A percentile compares a stretch with the other conserved stretches of the same genome.
Conservation (phyloP, 2,888 invertebrate genomes). For the Drosophila mimica region DNA sequence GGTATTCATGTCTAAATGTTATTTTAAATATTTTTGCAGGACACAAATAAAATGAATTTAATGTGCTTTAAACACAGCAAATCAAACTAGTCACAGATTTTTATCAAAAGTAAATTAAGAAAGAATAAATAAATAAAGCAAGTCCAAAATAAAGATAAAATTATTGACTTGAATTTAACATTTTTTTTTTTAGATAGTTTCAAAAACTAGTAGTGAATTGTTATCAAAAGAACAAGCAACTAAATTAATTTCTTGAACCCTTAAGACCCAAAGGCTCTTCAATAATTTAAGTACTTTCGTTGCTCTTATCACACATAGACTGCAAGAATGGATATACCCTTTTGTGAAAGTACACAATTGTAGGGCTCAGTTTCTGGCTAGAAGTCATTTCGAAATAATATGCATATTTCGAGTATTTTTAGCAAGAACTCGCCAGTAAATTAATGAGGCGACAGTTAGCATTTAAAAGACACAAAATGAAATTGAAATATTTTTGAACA, state of each 20-base stretch:
- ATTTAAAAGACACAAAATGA: slow-evolving; percentile 30
- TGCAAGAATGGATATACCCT: neutral
- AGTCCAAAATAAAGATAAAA: neutral
- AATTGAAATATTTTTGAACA: slow-evolving; percentile 70
- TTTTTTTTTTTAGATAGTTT: too few relatives aligned
- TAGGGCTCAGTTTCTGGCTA: slow-evolving; percentile 2
- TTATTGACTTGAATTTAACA: neutral
- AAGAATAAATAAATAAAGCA: neutral
- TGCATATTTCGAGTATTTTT: slow-evolving; percentile 33
- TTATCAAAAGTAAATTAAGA: neutral
- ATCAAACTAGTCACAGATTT: neutral
- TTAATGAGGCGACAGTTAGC: slow-evolving; percentile 75
- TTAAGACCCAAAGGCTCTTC: neutral
- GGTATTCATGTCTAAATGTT: neutral
- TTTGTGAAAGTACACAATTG: neutral
- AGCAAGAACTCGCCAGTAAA: slow-evolving; percentile 51
- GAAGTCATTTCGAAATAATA: slow-evolving; percentile 32
- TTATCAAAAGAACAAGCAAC: neutral
- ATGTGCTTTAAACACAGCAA: neutral
- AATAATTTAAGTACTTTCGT: neutral
- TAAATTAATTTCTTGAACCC: neutral
- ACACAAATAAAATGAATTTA: neutral
- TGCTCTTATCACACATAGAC: neutral
- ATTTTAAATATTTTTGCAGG: neutral
- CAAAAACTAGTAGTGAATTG: neutral